Base-by-base conservation (phyloP, 2,113 vertebrate genomes). In the Neogobius melanostomus region DNA sequence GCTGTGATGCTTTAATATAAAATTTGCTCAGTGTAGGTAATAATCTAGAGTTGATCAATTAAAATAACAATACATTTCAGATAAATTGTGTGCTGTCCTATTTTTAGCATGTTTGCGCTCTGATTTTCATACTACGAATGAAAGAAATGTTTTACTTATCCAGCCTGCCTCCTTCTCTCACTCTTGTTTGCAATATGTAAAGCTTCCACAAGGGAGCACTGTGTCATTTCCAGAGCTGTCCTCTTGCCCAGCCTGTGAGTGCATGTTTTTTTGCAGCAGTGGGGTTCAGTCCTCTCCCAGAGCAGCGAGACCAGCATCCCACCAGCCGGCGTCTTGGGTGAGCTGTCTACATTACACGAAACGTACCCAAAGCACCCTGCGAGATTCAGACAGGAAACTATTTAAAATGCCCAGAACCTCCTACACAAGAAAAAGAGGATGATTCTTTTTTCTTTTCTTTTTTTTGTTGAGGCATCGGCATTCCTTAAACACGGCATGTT, bases 141-240 rank as follows among this genome's bases (percentile, higher is more conserved):
- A 47, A 6, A 51, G 15, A 51, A 51, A 51, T 74, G 49, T 17
- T 45, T 52, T 15, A 0, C 50, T 43, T 60, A 1, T 69, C 11
- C 2, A 16, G 2, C 14, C 11, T 60, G 64, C 17, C 15, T 36
- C 8, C 42, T 60, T 7, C 12, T 17, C 14, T 21, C n/a, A 11
- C 60, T 11, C 21, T 21, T 21, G 21, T 21, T 7, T 78, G 81
- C 59, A 76, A 68, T 85, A 51, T 14, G 8, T 5, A 36, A 63
- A 66, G 9, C 42, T 8, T n/a, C 83, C 91, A 90, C 85, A 75
- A 89, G 92, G 86, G 88, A 89, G 89, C 89, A 90, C 59, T 88
- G 72, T 86, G 81, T 87, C 69, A 87, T 80, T 73, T 88, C 73
- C 50, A 64, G 49, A 69, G 59, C 70, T 7, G 5, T 6, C 9